Conservation (phyloP, 2,888 invertebrate genomes). For the Tupiocoris notatus region DNA sequence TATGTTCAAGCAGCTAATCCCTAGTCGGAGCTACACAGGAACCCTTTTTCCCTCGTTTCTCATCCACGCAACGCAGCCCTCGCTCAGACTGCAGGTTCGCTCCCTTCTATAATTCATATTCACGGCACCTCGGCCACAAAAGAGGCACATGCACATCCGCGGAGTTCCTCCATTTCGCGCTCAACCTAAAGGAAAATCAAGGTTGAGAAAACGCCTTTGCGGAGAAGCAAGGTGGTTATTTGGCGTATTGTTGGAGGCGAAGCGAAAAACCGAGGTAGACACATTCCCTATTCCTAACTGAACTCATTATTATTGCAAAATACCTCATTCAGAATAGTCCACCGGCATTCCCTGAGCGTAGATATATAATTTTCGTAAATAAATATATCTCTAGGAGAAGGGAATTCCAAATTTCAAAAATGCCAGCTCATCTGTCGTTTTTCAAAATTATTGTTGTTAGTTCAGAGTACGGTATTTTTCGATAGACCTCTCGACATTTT, state of each 20-base stretch:
- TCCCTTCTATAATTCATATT: conserved; percentile 38
- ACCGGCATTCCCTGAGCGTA: too few relatives aligned
- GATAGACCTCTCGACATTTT: too few relatives aligned
- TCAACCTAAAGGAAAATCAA: not conserved
- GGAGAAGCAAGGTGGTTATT: not conserved
- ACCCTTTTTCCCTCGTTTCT: conserved; percentile 38
- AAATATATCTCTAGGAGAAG: too few relatives aligned
- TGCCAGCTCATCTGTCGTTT: too few relatives aligned
- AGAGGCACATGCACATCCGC: not conserved
- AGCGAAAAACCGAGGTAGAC: not conserved
- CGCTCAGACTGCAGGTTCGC: not conserved
- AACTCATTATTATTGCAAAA: too few relatives aligned
- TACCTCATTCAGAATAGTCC: too few relatives aligned
- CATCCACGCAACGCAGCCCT: not conserved
- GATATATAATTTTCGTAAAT: too few relatives aligned
- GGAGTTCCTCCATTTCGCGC: not conserved
- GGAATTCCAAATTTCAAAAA: too few relatives aligned
- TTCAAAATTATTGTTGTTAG: too few relatives aligned
- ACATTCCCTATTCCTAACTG: too few relatives aligned
- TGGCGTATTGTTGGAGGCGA: not conserved
- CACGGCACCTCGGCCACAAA: conserved; percentile 24
- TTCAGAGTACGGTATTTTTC: too few relatives aligned
- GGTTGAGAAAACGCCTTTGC: not conserved
- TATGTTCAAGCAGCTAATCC: conserved; percentile 37
- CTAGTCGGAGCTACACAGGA: conserved; percentile 25